Evolutionary conservation across 2,888 invertebrate genomes (phyloP), one percentile per base, ranked within the genome.

Genomic region (Cheilosia variabilis): DNA sequence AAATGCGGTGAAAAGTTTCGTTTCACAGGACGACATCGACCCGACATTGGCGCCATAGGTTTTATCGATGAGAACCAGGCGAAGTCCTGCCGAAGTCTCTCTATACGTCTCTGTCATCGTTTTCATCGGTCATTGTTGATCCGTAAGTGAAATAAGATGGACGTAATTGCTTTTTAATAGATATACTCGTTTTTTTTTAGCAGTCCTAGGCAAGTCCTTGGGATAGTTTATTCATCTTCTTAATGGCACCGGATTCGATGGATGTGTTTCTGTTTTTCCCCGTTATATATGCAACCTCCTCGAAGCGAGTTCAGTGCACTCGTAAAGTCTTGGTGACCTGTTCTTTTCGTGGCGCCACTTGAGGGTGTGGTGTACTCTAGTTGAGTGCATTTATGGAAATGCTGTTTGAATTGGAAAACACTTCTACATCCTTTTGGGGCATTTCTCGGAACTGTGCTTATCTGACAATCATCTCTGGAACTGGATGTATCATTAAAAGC

Each of bases 111-210:
- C 62, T 75, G 68, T 75, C 60, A 73, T 17, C 58, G 41, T 62
- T 43, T 53, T 50, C 50, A 63, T 76, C 63, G 62, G 62, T 63
- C 76, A 81, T 76, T 81, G 81, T 81, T 81, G 81, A 81, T 76
- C 57, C 63, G 76, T 69, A 52, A 69, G 81, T 62, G 60, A 60
- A 62, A 50, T 41, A 72, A 41, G 62, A 63, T 76, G 50, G 45
- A 57, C 81, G 69, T 76, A 81, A 81, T 81, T 76, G 76, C 63
- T 76, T 76, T 81, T 81, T 76, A 81, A 81, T 75, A 75, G 75
- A 69, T 76, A 24, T 57, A 45, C 37, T 10, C 41, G 7, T 6
- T 53, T 66, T 17, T 41, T 45, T n/a, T 13, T 27, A 53, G 34
- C 37, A 50, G n/a, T 19, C 4, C 31, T 43, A 22, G 24, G 37